phyloP scores from a whole-genome alignment of 2,797 vertebrate species.

The Mastacembelus armatus region DNA sequence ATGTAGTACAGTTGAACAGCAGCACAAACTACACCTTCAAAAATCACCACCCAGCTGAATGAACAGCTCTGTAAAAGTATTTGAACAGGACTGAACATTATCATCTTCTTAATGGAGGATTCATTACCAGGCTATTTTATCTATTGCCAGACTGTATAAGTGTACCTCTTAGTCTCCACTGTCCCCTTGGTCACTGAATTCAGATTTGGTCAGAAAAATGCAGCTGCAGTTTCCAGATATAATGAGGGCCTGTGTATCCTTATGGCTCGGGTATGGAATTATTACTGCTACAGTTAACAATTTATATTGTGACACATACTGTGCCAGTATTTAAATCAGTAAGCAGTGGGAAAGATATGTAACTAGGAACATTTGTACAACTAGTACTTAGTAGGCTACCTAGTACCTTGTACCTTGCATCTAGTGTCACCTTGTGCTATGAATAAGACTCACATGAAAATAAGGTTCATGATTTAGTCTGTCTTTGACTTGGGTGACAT shows the following conservation, averaged over 20 bases:
- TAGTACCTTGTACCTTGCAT: not conserved
- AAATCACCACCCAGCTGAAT: too few relatives aligned
- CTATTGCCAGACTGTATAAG: too few relatives aligned
- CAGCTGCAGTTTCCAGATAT: not conserved
- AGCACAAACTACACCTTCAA: too few relatives aligned
- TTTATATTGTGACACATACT: too few relatives aligned
- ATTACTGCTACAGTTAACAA: not conserved
- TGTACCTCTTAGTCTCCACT: slow-evolving; percentile 2
- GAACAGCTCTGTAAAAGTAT: too few relatives aligned
- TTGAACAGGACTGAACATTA: too few relatives aligned
- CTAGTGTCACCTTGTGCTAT: too few relatives aligned
- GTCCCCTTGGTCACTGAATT: not conserved
- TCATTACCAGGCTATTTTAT: too few relatives aligned
- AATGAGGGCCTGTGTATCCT: slow-evolving; percentile 10
- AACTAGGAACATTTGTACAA: not conserved
- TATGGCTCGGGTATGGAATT: not conserved
- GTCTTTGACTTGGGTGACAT: slow-evolving; percentile 11
- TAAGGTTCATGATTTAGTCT: not conserved
- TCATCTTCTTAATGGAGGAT: too few relatives aligned
- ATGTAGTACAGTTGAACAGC: too few relatives aligned
- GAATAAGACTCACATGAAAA: too few relatives aligned
- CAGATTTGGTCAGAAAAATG: not conserved
- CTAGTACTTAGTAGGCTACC: not conserved
- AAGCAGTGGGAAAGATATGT: slow-evolving; percentile 3
- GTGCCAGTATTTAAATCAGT: too few relatives aligned